Evolutionary conservation across 1,140 invertebrate genomes (phyloP), one percentile per base, ranked within the genome.

Genomic region (Bombus superbus): DNA sequence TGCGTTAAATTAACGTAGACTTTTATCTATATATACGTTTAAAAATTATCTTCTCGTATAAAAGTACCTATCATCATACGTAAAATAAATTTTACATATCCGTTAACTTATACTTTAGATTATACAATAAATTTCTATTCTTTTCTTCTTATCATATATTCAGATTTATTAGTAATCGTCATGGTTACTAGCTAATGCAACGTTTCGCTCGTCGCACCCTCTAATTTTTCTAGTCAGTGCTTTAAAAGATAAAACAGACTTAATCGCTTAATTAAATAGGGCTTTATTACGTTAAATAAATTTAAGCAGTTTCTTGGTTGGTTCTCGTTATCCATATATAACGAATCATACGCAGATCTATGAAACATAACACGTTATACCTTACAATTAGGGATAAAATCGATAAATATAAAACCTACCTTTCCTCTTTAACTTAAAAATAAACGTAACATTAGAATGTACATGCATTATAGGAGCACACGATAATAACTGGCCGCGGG

Each of bases 401-500:
- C 38, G 25, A 79, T 78, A 68, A 68, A 66, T 44, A 59, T 72
- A 81, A 75, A 42, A 53, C 1, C 25, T 76, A 82, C 25, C 8
- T 47, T 71, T 13, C 57, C 11, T 42, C 28, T 42, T 1, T 53
- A 69, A 40, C 18, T 71, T 88, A 88, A 11, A 73, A 40, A 35
- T 86, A 88, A 22, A 57, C 47, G 80, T 66, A 57, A 86, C 68
- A 78, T 78, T 86, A 69, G 81, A 88, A 78, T 84, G 32, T 87
- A 92, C 87, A 90, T n/a, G 74, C 35, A 66, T 66, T 22, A 73
- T 86, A 91, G 88, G 85, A 88, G 69, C 87, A 75, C 59, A 84
- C 78, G 83, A 85, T 92, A 83, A 79, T 80, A 91, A 92, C 89
- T 92, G 89, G 89, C 90, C 87, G 89, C 90, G 42, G 40, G 18